Percentiles rank a stretch among this genome's conserved stretches.
These are phyloP conservation scores for Nephrotoma flavescens DNA, from an alignment of 2,888 invertebrate genomes.

Conservation along the genomic window DNA sequence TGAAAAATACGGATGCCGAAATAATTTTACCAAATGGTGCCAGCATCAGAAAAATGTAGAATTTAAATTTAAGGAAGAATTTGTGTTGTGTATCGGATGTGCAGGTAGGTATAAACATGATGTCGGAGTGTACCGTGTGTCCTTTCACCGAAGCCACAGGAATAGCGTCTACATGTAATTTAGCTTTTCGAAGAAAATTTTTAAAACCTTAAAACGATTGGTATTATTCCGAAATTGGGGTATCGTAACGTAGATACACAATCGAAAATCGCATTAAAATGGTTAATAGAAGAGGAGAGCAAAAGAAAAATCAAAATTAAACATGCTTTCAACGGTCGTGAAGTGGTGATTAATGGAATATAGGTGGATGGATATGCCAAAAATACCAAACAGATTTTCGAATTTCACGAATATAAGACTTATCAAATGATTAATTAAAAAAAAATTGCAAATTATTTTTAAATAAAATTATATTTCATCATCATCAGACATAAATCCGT, in stretches of 20 bases:
- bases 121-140: not conserved
- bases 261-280: not conserved
- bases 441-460: too few relatives aligned
- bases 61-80: not conserved
- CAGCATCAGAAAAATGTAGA: not conserved
- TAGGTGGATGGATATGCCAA: not conserved
- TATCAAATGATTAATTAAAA: too few relatives aligned
- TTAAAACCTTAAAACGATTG: not conserved
- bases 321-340: not conserved
- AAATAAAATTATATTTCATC: too few relatives aligned
- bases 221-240: not conserved
- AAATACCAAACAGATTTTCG: not conserved
- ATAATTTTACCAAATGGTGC: not conserved
- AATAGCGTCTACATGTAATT: not conserved
- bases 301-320: not conserved
- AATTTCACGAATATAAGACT: too few relatives aligned
- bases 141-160: not conserved
- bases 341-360: not conserved
- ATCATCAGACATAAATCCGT: too few relatives aligned
- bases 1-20: not conserved
- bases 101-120: not conserved
- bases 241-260: not conserved
- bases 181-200: not conserved
- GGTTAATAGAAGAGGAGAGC: not conserved
- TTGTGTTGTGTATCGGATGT: not conserved